These are phyloP conservation scores for Diorhabda carinulata DNA, from an alignment of 1,140 invertebrate genomes.

Conservation along the genomic window DNA sequence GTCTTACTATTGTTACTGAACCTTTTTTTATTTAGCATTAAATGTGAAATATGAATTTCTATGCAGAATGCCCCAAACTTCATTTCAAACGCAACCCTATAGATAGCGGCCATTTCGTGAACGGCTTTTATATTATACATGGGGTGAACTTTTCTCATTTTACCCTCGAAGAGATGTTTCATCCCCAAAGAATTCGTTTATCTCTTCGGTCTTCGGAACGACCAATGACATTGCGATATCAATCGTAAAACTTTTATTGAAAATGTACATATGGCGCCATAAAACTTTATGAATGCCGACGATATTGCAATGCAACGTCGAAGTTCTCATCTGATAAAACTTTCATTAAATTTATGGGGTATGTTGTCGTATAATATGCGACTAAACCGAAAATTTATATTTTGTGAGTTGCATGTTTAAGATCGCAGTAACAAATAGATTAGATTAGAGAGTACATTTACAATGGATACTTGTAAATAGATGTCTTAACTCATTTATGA, in stretches of 20 bases:
- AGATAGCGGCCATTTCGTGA: not conserved
- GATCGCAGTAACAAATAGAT: too few relatives aligned
- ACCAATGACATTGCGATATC: conserved; percentile 16
- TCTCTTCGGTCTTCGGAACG: conserved; percentile 15
- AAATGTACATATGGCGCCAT: conserved; percentile 26
- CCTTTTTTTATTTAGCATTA: too few relatives aligned
- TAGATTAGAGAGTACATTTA: too few relatives aligned
- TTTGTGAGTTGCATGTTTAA: too few relatives aligned
- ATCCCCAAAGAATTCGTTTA: conserved; percentile 23
- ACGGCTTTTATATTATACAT: not conserved
- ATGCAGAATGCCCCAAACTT: not conserved
- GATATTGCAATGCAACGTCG: conserved; percentile 19
- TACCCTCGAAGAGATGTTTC: conserved; percentile 6
- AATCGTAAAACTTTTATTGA: conserved; percentile 23
- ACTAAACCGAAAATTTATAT: too few relatives aligned
- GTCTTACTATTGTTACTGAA: too few relatives aligned
- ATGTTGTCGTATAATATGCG: not conserved
- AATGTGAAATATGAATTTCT: not conserved
- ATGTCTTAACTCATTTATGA: too few relatives aligned
- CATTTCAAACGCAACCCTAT: not conserved
- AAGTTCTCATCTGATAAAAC: conserved; percentile 25
- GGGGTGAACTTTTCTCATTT: conserved; percentile 1
- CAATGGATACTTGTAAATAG: too few relatives aligned
- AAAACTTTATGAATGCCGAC: conserved; percentile 23
- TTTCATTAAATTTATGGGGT: conserved; percentile 26